Base-by-base conservation (phyloP, 1,140 invertebrate genomes). In the Drosophila takahashii region DNA sequence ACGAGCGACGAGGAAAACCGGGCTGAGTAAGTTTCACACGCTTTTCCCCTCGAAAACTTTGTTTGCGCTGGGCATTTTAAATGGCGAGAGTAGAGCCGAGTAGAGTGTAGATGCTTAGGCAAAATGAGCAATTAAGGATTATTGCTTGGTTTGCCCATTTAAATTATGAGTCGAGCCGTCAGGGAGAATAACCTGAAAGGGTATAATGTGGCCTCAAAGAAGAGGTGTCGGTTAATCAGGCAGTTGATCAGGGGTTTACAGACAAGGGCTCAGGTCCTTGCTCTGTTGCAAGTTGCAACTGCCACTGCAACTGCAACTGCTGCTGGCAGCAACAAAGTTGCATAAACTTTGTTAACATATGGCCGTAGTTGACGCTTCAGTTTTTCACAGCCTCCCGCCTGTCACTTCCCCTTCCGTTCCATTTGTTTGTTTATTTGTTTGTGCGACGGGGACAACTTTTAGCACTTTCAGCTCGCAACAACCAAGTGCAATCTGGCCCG, bases 101-200 rank as follows among this genome's bases (percentile, higher is more conserved):
- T 50, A 22, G 74, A 1, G 3, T 1, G 22, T 22, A 79, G 81
- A 83, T 87, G 79, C 84, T 89, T 79, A 83, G 77, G 83, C 86
- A 83, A 87, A 87, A 87, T 87, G 84, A 87, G 83, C 83, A 87
- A 87, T 87, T 87, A 87, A 87, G 83, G 83, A 87, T 87, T 87
- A 87, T 87, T 87, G 84, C 84, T 79, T 57, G 79, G 83, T 66
- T 73, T 83, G 76, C 47, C 83, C 79, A 71, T 87, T 86, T 83
- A 89, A 87, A 89, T 77, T 87, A 79, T 89, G 71, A 65, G n/a
- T n/a, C n/a, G n/a, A n/a, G n/a, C n/a, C n/a, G n/a, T n/a, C n/a
- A n/a, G 58, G 59, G 58, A 37, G 42, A 34, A 9, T 36, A 53
- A 29, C 22, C 16, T 39, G 62, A 36, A 61, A 51, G 45, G 73